These are phyloP conservation scores for Hypotaenidia okinawae DNA, from an alignment of 2,797 vertebrate genomes.

Conservation along the genomic window DNA sequence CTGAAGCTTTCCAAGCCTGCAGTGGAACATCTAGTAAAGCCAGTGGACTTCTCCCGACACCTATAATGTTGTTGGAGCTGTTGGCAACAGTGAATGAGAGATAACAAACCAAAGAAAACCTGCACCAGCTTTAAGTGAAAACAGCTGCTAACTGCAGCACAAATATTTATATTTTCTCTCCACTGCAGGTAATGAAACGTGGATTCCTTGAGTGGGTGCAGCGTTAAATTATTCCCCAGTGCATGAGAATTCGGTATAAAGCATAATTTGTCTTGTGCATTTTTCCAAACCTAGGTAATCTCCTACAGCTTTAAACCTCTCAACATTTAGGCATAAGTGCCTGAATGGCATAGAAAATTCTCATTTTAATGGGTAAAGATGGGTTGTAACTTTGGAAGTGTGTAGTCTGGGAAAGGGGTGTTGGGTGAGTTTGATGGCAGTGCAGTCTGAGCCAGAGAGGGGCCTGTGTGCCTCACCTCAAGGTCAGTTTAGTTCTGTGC, in stretches of 20 bases:
- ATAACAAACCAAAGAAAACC: conserved; percentile 12
- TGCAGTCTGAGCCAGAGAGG: neutral
- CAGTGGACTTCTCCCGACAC: neutral
- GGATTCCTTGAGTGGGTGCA: conserved; percentile 64
- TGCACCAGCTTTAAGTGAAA: conserved; percentile 15
- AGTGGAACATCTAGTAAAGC: neutral
- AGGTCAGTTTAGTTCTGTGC: neutral
- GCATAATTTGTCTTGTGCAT: conserved; percentile 44
- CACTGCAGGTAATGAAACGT: conserved; percentile 56
- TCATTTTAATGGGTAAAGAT: neutral
- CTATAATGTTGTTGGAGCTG: neutral
- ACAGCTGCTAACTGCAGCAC: conserved; percentile 8
- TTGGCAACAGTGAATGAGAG: neutral
- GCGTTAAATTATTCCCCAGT: conserved; percentile 62
- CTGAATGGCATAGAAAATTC: neutral
- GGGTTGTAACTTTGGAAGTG: neutral
- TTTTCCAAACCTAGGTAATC: conserved; percentile 66
- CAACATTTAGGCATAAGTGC: neutral
- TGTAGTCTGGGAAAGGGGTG: neutral
- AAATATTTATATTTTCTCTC: conserved; percentile 63
- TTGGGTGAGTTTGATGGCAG: neutral
- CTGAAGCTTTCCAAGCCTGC: neutral
- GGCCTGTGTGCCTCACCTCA: neutral
- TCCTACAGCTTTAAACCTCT: conserved; percentile 39
- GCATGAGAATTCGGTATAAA: conserved; percentile 42